Evolutionary conservation across 2,888 invertebrate genomes (phyloP), one percentile per base, ranked within the genome.

Genomic region (Stegophylla sp.): DNA sequence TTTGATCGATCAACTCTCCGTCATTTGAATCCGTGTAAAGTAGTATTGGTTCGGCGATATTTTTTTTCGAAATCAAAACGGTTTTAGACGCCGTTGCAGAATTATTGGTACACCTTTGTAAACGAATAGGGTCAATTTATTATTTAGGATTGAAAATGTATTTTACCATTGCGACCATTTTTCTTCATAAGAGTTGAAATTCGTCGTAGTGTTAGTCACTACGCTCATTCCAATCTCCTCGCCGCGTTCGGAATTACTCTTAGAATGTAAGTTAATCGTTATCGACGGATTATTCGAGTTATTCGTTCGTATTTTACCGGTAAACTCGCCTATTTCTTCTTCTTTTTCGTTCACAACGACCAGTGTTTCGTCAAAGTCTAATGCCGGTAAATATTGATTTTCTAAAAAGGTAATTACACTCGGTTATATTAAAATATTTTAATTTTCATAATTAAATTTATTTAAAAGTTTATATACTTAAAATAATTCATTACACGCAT

Each of bases 121-220:
- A n/a, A n/a, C n/a, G 28, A 5, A 15, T 15, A 13, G 0, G 0
- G 28, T 45, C n/a, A 17, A 13, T 28, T 61, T 23, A 17, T 10
- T 17, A 17, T 43, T n/a, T 17, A 53, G 5, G 23, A 53, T 45
- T n/a, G n/a, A n/a, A n/a, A n/a, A n/a, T n/a, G n/a, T n/a, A n/a
- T n/a, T n/a, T 34, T 45, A 74, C 74, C 63, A 48, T 48, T 77
- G 67, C 59, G 67, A 67, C 77, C 77, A 77, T 67, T 77, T 77
- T 23, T 77, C 77, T 26, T 67, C 59, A 12, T 56, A 77, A 20
- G 67, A 56, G 9, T 59, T n/a, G 5, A 67, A 77, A 56, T 67
- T 28, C n/a, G 28, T 3, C 2, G 59, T 77, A 20, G 66, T 66
- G 4, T 4, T 67, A 28, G 56, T 45, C 3, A 77, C 9, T 20